phyloP scores from a whole-genome alignment of 2,888 invertebrate genomes.

The Aleiodes alternator region DNA sequence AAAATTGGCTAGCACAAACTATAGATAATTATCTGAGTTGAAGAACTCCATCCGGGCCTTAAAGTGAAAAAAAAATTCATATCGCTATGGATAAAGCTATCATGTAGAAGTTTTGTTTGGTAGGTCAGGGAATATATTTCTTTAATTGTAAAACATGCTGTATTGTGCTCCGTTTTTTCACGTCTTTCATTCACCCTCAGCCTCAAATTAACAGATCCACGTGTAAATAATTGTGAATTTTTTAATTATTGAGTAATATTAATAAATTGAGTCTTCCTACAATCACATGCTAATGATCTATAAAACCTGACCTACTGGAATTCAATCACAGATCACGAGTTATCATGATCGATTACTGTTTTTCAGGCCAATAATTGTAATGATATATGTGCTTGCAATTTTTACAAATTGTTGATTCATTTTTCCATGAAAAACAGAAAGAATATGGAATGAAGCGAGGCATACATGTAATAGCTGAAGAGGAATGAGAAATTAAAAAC shows the following conservation, averaged over 20 bases:
- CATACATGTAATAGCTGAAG: too few species aligned
- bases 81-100: conserved; percentile 47
- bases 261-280: conserved; percentile 31
- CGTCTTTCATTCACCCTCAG: conserved; percentile 45
- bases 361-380: conserved; percentile 4
- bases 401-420: too few species aligned
- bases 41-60: too few species aligned
- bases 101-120: conserved; percentile 37
- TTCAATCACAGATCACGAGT: neutral
- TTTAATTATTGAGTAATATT: conserved; percentile 27
- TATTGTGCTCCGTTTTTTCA: conserved; percentile 36
- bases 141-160: neutral
- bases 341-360: conserved; percentile 1
- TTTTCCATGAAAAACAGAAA: too few species aligned
- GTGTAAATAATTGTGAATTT: conserved; percentile 29
- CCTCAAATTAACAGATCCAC: conserved; percentile 13
- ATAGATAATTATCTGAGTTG: too few species aligned
- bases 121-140: conserved; percentile 41
- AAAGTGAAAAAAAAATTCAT: conserved; percentile 18
- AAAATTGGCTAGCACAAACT: too few species aligned
- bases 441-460: too few species aligned
- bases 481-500: neutral
- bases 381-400: too few species aligned
- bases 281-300: conserved; percentile 1
- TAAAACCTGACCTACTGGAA: conserved; percentile 20